Percentiles rank a stretch among this genome's conserved stretches.
These are phyloP conservation scores for Oncorhynchus nerka DNA, from an alignment of 2,113 vertebrate species.

Conservation along the genomic window DNA sequence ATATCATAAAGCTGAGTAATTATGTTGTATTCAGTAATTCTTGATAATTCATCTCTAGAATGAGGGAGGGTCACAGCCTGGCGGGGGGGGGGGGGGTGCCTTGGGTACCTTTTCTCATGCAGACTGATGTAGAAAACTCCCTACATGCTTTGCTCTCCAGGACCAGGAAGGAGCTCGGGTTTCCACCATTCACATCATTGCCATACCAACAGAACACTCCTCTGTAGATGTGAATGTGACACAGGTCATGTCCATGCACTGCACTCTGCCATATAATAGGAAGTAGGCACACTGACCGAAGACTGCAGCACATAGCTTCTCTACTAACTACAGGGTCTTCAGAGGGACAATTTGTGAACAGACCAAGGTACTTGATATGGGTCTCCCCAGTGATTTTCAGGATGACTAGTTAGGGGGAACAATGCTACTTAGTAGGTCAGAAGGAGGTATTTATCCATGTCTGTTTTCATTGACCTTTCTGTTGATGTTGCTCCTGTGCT, in stretches of 20 bases:
- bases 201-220: constrained; percentile 58
- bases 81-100: not conserved
- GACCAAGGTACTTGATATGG: not conserved
- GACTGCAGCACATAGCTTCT: constrained; percentile 86
- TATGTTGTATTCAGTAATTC: not conserved
- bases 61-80: not conserved
- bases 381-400: not conserved
- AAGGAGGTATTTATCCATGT: not conserved
- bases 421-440: not conserved
- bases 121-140: constrained; percentile 60
- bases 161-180: constrained; percentile 72
- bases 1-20: not conserved
- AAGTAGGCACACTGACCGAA: constrained; percentile 66
- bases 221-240: constrained; percentile 87
- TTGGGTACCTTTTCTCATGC: constrained; percentile 58
- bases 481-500: constrained; percentile 57
- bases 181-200: constrained; percentile 88
- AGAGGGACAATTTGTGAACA: not conserved
- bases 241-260: constrained; percentile 69
- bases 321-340: constrained; percentile 9
- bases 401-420: not conserved
- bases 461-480: not conserved
- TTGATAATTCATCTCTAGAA: not conserved
- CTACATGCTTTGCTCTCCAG: constrained; percentile 74
- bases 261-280: constrained; percentile 75